phyloP scores from a whole-genome alignment of 2,797 vertebrate genomes.

The Bryconaethiops microstoma region DNA sequence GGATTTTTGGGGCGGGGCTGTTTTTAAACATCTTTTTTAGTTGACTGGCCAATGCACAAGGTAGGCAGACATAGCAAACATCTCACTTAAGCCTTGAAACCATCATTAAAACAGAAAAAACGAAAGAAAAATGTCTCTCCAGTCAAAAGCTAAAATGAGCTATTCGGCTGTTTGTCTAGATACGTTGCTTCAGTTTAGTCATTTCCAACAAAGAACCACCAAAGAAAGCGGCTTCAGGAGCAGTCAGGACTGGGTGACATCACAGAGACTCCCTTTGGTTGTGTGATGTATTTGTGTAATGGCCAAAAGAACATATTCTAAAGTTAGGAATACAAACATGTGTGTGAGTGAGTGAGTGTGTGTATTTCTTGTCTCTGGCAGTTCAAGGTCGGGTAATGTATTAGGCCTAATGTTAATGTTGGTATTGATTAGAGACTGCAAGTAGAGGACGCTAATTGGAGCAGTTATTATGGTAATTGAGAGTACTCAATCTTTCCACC shows the following conservation, averaged over 20 bases:
- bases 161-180: too few relatives aligned
- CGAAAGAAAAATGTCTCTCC: too few relatives aligned
- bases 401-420: conserved; percentile 46
- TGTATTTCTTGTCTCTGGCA: conserved; percentile 1
- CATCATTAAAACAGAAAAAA: too few relatives aligned
- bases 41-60: too few relatives aligned
- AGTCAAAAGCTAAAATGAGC: too few relatives aligned
- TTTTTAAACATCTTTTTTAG: too few relatives aligned
- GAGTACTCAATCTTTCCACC: conserved; percentile 40
- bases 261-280: background rate
- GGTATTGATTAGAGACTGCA: conserved; percentile 51
- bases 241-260: background rate
- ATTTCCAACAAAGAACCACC: background rate
- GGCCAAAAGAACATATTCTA: background rate
- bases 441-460: conserved; percentile 49
- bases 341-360: background rate
- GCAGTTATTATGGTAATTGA: conserved; percentile 51
- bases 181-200: background rate
- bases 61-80: too few relatives aligned
- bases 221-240: background rate
- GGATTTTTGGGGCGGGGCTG: too few relatives aligned
- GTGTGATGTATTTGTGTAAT: background rate
- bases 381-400: conserved; percentile 56
- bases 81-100: too few relatives aligned
- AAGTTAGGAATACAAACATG: background rate